Evolutionary conservation across 2,888 invertebrate species (phyloP).

Genomic region (Pogonocherus hispidulus): DNA sequence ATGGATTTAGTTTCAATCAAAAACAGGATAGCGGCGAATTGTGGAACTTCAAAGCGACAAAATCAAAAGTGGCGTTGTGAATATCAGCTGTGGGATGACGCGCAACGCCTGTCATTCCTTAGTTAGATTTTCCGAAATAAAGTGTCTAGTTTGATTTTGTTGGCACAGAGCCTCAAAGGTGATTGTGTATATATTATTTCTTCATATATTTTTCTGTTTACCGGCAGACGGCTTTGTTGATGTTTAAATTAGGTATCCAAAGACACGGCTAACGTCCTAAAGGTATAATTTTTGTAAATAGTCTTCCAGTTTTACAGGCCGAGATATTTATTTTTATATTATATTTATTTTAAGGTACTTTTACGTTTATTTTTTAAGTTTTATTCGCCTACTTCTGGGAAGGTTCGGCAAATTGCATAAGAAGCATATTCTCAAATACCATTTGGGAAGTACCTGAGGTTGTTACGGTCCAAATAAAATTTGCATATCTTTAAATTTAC

Average conservation of each 20-base stretch:
- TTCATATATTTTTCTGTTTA: too few species aligned
- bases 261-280: slow-evolving; percentile 31
- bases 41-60: slow-evolving; percentile 1
- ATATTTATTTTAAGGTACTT: slow-evolving; percentile 19
- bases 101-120: not conserved
- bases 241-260: not conserved
- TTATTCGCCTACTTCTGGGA: slow-evolving; percentile 38
- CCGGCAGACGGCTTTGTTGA: too few species aligned
- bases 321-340: slow-evolving; percentile 20
- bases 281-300: not conserved
- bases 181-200: too few species aligned
- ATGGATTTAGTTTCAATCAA: slow-evolving; percentile 49
- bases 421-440: slow-evolving; percentile 40
- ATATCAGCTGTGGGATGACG: not conserved
- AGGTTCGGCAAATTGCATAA: slow-evolving; percentile 42
- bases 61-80: not conserved
- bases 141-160: too few species aligned
- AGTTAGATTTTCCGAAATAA: not conserved
- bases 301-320: not conserved
- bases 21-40: slow-evolving; percentile 38
- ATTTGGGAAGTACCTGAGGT: slow-evolving; percentile 35
- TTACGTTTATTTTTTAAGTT: slow-evolving; percentile 10
- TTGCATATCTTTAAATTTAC: slow-evolving; percentile 43
- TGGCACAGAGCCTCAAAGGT: too few species aligned
- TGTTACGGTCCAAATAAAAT: slow-evolving; percentile 32